These are phyloP conservation scores for Drosophila mercatorum DNA, from an alignment of 2,888 invertebrate genomes.

Conservation along the genomic window DNA sequence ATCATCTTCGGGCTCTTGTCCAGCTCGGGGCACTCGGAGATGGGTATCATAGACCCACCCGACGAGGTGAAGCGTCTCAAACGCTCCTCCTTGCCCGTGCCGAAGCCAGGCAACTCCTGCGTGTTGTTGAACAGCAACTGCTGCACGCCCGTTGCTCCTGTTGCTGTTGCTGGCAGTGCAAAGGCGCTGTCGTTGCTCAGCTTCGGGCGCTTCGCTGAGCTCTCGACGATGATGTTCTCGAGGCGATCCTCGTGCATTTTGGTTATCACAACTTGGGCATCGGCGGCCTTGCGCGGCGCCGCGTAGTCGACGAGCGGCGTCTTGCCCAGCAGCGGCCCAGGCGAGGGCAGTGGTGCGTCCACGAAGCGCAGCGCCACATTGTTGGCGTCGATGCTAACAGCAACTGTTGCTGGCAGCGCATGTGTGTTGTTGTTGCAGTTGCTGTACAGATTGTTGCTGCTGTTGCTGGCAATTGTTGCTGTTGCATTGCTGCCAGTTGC, in stretches of 20 bases:
- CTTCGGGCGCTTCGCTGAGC: conserved; percentile 66
- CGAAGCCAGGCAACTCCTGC: conserved; percentile 69
- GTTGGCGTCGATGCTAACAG: conserved; percentile 29
- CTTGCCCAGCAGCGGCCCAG: conserved; percentile 92
- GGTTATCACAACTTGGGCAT: conserved; percentile 81
- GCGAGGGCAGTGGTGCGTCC: conserved; percentile 90
- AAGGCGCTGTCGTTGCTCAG: conserved; percentile 36
- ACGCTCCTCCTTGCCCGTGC: conserved; percentile 72
- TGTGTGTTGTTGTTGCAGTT: conserved; percentile 9
- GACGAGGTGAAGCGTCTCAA: conserved; percentile 82
- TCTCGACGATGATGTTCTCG: conserved; percentile 40
- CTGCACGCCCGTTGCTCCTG: conserved; percentile 26
- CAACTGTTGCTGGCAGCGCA: conserved; percentile 5
- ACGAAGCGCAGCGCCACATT: conserved; percentile 84
- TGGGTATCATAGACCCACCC: conserved; percentile 87
- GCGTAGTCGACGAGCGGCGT: conserved; percentile 91
- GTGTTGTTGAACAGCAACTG: conserved; percentile 40
- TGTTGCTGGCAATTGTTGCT: conserved; percentile 5
- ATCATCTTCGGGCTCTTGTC: conserved; percentile 90
- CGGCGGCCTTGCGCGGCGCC: conserved; percentile 74
- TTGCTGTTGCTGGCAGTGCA: conserved; percentile 9
- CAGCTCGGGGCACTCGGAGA: conserved; percentile 87
- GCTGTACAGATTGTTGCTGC: not conserved
- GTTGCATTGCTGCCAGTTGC: conserved; percentile 2
- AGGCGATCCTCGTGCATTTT: conserved; percentile 84